phyloP scores from a whole-genome alignment of 1,140 invertebrate genomes.

The Gryllus bimaculatus region DNA sequence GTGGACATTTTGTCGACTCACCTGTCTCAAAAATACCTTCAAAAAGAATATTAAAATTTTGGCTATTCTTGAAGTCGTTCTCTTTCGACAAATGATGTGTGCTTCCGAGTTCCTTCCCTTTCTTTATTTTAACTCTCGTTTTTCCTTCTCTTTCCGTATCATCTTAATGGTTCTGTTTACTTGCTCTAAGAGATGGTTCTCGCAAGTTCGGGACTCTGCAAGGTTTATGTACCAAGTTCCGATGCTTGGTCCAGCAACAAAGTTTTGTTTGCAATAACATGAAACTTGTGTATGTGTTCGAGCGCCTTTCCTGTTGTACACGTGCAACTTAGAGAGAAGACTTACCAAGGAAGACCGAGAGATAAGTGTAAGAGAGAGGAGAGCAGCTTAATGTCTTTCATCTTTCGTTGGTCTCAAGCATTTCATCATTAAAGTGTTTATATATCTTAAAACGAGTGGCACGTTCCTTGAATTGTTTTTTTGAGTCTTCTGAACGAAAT shows the following conservation, averaged over 20 bases:
- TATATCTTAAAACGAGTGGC: too few relatives aligned
- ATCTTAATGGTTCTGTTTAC: conserved; percentile 5
- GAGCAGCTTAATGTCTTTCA: too few relatives aligned
- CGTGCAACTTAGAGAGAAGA: not conserved
- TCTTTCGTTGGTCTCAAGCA: too few relatives aligned
- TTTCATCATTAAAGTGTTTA: too few relatives aligned
- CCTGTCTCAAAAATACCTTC: not conserved
- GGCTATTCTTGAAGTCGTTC: not conserved
- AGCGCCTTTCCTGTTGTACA: not conserved
- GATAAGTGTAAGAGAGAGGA: too few relatives aligned
- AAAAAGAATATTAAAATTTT: not conserved
- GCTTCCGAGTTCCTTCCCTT: not conserved
- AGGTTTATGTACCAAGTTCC: not conserved
- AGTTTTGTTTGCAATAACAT: conserved; percentile 1
- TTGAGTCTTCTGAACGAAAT: too few relatives aligned
- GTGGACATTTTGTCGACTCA: not conserved
- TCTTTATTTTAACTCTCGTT: not conserved
- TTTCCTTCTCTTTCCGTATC: not conserved
- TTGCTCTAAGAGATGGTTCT: not conserved
- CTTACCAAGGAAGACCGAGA: not conserved
- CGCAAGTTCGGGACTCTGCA: not conserved
- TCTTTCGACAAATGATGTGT: not conserved
- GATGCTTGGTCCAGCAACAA: not conserved
- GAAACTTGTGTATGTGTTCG: not conserved
- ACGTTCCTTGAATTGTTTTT: too few relatives aligned